phyloP scores from a whole-genome alignment of 2,113 vertebrate species.

The Cephalopterus ornatus region DNA sequence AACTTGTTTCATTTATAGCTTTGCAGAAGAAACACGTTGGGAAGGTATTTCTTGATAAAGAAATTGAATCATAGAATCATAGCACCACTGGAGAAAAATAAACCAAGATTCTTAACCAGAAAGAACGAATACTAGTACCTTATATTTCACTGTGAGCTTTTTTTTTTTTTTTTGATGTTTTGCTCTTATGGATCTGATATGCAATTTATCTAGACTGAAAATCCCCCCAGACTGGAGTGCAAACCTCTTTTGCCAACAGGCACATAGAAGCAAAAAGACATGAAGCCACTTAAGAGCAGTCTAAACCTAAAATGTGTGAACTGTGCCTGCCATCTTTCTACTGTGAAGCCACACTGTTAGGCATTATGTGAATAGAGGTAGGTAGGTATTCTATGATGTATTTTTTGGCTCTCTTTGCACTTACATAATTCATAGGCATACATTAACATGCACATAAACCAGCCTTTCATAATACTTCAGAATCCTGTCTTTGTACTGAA shows the following conservation, averaged over 20 bases:
- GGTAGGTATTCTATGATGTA: not conserved
- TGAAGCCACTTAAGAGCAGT: not conserved
- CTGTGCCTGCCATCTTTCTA: not conserved
- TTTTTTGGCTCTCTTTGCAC: not conserved
- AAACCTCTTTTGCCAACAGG: not conserved
- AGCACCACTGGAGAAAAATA: not conserved
- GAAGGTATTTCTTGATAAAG: not conserved
- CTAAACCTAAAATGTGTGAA: not conserved
- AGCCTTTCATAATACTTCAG: not conserved
- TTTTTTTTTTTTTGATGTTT: not conserved
- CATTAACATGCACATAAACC: not conserved
- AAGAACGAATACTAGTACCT: not conserved
- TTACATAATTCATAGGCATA: not conserved
- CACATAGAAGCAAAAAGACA: not conserved
- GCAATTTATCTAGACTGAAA: not conserved
- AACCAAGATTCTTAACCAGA: not conserved
- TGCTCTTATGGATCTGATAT: not conserved
- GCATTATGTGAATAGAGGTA: not conserved
- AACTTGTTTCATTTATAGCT: not conserved
- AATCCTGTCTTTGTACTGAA: constrained; percentile 14
- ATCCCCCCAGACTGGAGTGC: not conserved
- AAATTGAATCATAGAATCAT: not conserved
- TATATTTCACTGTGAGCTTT: not conserved
- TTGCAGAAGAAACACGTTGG: not conserved
- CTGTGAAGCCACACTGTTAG: not conserved